A percentile compares a stretch with the other conserved stretches of the same genome.
These are phyloP conservation scores for Parapsyche elsis DNA, from an alignment of 1,140 invertebrate genomes.

Conservation along the genomic window DNA sequence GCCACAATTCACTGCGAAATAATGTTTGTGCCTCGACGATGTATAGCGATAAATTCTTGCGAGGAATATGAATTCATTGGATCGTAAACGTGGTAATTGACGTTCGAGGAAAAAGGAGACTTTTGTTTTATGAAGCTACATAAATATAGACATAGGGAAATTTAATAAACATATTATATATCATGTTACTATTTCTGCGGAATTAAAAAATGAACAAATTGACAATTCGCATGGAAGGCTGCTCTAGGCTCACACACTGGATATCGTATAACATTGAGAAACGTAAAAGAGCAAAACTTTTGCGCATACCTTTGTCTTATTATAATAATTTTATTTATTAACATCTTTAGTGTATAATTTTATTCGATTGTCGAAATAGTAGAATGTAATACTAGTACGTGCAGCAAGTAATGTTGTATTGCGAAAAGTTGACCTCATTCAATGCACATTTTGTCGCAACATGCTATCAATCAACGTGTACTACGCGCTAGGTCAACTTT, in stretches of 20 bases:
- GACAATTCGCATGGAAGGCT: slow-evolving; percentile 37
- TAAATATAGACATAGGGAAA: no score
- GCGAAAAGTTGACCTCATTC: no score
- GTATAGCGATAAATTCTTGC: background rate
- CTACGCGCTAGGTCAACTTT: no score
- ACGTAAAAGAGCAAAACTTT: slow-evolving; percentile 21
- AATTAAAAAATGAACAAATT: slow-evolving; percentile 25
- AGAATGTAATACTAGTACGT: no score
- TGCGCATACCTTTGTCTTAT: background rate
- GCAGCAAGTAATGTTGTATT: background rate
- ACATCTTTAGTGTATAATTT: no score
- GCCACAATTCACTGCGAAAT: background rate
- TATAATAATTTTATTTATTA: no score
- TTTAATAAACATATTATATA: background rate
- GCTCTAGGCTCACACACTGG: slow-evolving; percentile 18
- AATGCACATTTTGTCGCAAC: no score
- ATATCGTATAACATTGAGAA: slow-evolving; percentile 38
- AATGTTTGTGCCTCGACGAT: background rate
- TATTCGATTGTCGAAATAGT: no score
- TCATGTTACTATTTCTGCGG: slow-evolving; percentile 7
- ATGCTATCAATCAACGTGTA: no score
- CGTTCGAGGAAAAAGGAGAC: no score
- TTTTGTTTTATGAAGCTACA: no score
- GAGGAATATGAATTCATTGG: background rate
- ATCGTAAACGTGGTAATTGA: background rate